These are phyloP conservation scores for Leptarthrus brevirostris DNA, from an alignment of 2,888 invertebrate species.

Conservation along the genomic window DNA sequence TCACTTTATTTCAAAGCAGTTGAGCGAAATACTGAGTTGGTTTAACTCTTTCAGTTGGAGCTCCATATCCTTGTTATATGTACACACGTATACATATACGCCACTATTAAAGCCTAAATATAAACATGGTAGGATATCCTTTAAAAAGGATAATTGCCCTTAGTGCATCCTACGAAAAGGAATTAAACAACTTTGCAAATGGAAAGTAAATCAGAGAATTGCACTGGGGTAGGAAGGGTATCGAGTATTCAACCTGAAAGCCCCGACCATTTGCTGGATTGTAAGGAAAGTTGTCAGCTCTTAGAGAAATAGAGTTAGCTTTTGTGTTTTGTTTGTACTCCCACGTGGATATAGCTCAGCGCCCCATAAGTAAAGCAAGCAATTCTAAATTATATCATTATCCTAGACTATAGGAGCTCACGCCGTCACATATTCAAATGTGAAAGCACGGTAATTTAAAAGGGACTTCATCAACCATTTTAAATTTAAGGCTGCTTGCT, in stretches of 20 bases:
- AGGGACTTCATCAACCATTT: slow-evolving; percentile 1
- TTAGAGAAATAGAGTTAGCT: slow-evolving; percentile 29
- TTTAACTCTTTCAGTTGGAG: slow-evolving; percentile 11
- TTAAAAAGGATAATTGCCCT: slow-evolving; percentile 35
- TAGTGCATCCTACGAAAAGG: slow-evolving; percentile 35
- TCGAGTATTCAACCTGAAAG: neutral
- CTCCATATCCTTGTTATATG: slow-evolving; percentile 2
- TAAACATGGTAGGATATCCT: slow-evolving; percentile 18
- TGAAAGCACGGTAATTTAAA: slow-evolving; percentile 6
- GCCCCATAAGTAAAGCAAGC: neutral
- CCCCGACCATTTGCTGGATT: neutral
- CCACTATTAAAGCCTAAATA: neutral
- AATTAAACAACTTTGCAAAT: slow-evolving; percentile 37
- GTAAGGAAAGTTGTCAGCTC: slow-evolving; percentile 26
- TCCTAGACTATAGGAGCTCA: neutral
- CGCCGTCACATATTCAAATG: neutral
- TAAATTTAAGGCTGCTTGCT: neutral
- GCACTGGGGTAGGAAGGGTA: neutral
- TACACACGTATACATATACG: neutral
- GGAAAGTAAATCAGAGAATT: slow-evolving; percentile 14
- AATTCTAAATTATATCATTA: slow-evolving; percentile 19
- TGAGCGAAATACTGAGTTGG: neutral
- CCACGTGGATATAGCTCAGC: neutral
- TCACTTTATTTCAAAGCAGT: neutral
- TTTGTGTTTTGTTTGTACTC: slow-evolving; percentile 16